These are phyloP conservation scores for Lepidurus arcticus DNA, from an alignment of 1,140 invertebrate species.

Conservation along the genomic window DNA sequence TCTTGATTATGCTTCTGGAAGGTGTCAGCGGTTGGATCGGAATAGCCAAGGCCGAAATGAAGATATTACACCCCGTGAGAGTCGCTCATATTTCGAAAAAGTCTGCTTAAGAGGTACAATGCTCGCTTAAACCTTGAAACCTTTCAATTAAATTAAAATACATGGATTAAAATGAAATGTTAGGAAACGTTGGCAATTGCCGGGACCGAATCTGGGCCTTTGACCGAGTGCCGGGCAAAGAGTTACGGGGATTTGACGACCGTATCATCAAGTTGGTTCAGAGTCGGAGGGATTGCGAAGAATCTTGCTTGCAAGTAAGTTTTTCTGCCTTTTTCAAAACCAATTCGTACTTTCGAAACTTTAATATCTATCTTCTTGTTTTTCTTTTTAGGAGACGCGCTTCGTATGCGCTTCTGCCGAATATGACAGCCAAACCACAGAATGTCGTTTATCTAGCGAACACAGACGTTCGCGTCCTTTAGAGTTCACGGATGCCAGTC, in stretches of 20 bases:
- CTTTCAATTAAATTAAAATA: slow-evolving; percentile 24
- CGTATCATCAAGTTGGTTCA: slow-evolving; percentile 43
- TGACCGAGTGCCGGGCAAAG: slow-evolving; percentile 48
- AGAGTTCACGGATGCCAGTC: slow-evolving; percentile 44
- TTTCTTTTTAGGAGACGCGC: slow-evolving; percentile 33
- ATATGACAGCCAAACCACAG: slow-evolving; percentile 47
- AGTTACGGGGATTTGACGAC: slow-evolving; percentile 46
- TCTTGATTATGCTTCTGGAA: slow-evolving; percentile 47
- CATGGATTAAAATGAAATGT: slow-evolving; percentile 7
- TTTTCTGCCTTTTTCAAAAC: slow-evolving; percentile 37
- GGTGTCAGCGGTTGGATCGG: slow-evolving; percentile 42
- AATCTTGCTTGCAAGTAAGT: slow-evolving; percentile 44
- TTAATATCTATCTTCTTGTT: slow-evolving; percentile 24
- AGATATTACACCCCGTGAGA: slow-evolving; percentile 45
- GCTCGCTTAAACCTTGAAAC: not conserved
- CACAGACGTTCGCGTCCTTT: slow-evolving; percentile 45
- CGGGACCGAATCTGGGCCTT: slow-evolving; percentile 50
- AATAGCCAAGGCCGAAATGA: slow-evolving; percentile 49
- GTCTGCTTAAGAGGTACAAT: slow-evolving; percentile 47
- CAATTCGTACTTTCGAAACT: not conserved
- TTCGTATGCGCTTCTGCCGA: slow-evolving; percentile 48
- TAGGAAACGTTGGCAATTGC: slow-evolving; percentile 43
- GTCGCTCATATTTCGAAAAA: slow-evolving; percentile 50
- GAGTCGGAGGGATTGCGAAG: slow-evolving; percentile 48
- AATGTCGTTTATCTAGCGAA: slow-evolving; percentile 47